A percentile compares a stretch with the other conserved stretches of the same genome.
Evolutionary conservation across 2,113 vertebrate species (phyloP).

Genomic region (Emydura subglobosa): DNA sequence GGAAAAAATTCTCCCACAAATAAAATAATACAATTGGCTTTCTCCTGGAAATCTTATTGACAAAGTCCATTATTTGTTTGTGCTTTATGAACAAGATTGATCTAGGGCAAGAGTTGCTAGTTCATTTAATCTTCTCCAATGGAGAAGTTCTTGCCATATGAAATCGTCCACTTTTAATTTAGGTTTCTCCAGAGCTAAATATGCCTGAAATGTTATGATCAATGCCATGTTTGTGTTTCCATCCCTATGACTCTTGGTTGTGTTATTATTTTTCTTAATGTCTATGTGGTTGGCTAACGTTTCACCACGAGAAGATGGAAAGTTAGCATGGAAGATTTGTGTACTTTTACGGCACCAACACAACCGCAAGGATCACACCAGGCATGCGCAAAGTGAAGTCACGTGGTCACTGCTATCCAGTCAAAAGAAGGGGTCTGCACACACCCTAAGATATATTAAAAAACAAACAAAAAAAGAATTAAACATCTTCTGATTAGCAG

Average conservation of each 20-base stretch:
- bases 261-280: neutral
- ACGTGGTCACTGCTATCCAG: slow-evolving; percentile 44
- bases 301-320: neutral
- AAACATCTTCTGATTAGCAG: neutral
- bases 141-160: neutral
- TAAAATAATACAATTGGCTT: neutral
- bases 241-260: neutral
- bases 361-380: neutral
- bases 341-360: neutral
- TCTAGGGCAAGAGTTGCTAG: neutral
- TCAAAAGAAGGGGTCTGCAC: neutral
- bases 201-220: neutral
- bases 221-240: neutral
- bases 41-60: neutral
- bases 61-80: neutral
- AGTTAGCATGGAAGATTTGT: neutral
- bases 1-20: neutral
- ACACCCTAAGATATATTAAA: neutral
- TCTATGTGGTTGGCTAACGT: neutral
- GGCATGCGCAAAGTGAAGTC: slow-evolving; percentile 30
- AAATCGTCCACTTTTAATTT: neutral
- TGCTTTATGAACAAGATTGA: neutral
- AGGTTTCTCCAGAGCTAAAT: neutral
- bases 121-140: neutral
- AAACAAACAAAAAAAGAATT: neutral